Percentiles rank a stretch among this genome's conserved stretches.
Conservation (phyloP, 2,113 vertebrate species). For the Albula glossodonta region DNA sequence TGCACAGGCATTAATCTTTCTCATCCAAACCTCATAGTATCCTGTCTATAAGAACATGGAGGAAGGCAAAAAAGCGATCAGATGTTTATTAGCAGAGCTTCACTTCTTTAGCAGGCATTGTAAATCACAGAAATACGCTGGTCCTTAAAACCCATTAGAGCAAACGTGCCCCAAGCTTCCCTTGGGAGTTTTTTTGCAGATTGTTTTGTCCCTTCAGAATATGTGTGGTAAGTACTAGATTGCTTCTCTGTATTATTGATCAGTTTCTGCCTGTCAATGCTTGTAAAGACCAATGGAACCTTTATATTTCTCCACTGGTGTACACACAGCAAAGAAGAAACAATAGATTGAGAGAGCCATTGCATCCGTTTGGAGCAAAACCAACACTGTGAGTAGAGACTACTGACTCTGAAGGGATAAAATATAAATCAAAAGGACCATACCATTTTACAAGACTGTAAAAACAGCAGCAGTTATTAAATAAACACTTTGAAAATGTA, state of each 20-base stretch:
- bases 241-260: constrained; percentile 1
- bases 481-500: too few relatives aligned
- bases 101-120: not conserved
- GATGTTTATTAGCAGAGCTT: not conserved
- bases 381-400: not conserved
- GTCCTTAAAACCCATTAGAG: not conserved
- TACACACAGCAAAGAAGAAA: not conserved
- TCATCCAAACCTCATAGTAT: not conserved
- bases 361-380: not conserved
- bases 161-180: not conserved
- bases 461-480: not conserved
- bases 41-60: not conserved
- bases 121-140: not conserved
- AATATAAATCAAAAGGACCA: not conserved
- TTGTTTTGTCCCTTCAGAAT: not conserved
- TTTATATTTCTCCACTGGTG: not conserved
- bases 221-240: constrained; percentile 5
- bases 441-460: not conserved
- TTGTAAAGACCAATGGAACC: not conserved
- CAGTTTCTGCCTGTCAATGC: not conserved
- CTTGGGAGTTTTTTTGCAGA: not conserved
- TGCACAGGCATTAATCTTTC: not conserved
- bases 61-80: not conserved
- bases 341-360: not conserved
- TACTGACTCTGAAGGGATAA: not conserved